Percentiles rank a stretch among this genome's conserved stretches.
Evolutionary conservation across 2,888 invertebrate genomes (phyloP).

Genomic region (Sicus ferrugineus): DNA sequence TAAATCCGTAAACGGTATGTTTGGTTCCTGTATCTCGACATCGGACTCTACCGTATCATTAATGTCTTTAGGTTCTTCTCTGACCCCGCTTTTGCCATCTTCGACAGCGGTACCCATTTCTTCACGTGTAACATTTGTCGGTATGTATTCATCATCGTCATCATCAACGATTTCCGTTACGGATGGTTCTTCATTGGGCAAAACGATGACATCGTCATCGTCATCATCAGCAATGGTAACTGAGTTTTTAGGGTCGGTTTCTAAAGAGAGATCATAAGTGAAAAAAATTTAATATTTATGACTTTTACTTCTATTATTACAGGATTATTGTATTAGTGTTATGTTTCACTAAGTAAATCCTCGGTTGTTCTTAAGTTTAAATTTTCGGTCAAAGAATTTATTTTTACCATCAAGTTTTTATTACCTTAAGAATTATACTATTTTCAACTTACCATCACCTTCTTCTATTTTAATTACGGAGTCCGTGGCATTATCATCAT

Average conservation of each 20-base stretch:
- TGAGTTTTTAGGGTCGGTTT: conserved; percentile 3
- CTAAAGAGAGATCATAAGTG: background rate
- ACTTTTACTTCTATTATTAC: too few relatives aligned
- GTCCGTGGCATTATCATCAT: conserved; percentile 60
- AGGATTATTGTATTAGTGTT: too few relatives aligned
- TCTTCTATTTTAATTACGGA: conserved; percentile 57
- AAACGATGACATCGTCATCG: conserved; percentile 74
- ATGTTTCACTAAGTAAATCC: too few relatives aligned
- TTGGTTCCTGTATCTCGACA: conserved; percentile 64
- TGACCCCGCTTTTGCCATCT: conserved; percentile 32
- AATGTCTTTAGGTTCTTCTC: conserved; percentile 26
- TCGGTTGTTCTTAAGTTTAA: background rate
- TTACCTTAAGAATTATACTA: too few relatives aligned
- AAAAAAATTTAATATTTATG: background rate
- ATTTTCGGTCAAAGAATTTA: background rate
- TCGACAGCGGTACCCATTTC: conserved; percentile 46
- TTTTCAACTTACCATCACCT: conserved; percentile 25
- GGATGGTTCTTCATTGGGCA: conserved; percentile 73
- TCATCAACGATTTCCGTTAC: conserved; percentile 67
- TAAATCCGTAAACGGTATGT: conserved; percentile 64
- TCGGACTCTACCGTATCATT: conserved; percentile 58
- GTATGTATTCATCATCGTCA: conserved; percentile 64
- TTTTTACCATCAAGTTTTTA: too few relatives aligned
- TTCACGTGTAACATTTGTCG: conserved; percentile 48
- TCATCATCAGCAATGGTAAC: conserved; percentile 40